phyloP scores from a whole-genome alignment of 2,888 invertebrate species.

The Ceratothoa steindachneri region DNA sequence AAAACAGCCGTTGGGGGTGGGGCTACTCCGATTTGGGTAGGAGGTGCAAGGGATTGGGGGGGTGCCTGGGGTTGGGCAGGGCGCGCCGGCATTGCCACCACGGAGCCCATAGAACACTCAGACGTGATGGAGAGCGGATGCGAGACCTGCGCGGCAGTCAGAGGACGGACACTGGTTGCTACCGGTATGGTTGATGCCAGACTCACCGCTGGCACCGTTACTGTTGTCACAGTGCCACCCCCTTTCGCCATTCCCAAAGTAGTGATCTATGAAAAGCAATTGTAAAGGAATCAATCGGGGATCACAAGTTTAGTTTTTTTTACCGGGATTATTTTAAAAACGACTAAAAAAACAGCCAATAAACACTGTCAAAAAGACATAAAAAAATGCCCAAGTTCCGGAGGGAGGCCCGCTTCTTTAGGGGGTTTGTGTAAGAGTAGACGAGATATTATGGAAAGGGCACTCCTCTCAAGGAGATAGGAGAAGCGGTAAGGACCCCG shows the following conservation, averaged over 20 bases:
- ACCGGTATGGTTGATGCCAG: slow-evolving; percentile 57
- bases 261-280: slow-evolving; percentile 24
- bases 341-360: too few species aligned
- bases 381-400: too few species aligned
- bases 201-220: slow-evolving; percentile 62
- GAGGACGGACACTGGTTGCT: slow-evolving; percentile 36
- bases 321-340: too few species aligned
- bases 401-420: too few species aligned
- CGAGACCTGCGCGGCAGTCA: slow-evolving; percentile 33
- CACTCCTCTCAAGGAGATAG: too few species aligned
- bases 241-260: slow-evolving; percentile 33
- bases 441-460: too few species aligned
- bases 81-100: slow-evolving; percentile 28
- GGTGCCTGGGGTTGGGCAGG: slow-evolving; percentile 40
- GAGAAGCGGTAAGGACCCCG: too few species aligned
- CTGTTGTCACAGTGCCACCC: slow-evolving; percentile 57
- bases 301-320: too few species aligned
- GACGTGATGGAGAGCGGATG: slow-evolving; percentile 46
- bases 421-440: too few species aligned
- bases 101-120: slow-evolving; percentile 35
- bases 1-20: slow-evolving; percentile 41
- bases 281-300: neutral
- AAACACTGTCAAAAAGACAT: too few species aligned
- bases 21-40: slow-evolving; percentile 35
- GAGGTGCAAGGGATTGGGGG: slow-evolving; percentile 42